Base-by-base conservation (phyloP, 2,113 vertebrate species). In the Dunckerocampus dactyliophorus region DNA sequence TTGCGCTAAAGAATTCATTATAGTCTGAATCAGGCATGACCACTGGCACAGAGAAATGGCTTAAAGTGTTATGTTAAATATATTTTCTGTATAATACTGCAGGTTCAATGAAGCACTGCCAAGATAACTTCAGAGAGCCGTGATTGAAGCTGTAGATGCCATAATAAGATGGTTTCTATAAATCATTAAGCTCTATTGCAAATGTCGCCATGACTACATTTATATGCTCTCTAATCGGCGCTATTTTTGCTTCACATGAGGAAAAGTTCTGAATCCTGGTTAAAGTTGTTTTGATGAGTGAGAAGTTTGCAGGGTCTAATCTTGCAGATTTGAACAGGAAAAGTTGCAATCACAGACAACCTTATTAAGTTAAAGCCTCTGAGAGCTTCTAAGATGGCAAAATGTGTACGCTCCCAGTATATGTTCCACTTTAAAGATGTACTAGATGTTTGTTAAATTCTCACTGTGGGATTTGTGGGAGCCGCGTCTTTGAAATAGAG, bases 401-500 rank as follows among this genome's bases (percentile, higher is more conserved):
- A 24, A 8, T 63, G 39, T 28, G 2, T 48, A 20, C 8, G n/a
- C 52, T 31, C 13, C 47, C 43, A 59, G 34, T 50, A 21, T 56
- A 53, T 72, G 43, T 70, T 63, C n/a, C 3, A 34, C 63, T 74
- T 66, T 76, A 71, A 83, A 76, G 66, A 72, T 42, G 17, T 37
- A 47, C 62, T 69, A 63, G 49, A 68, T 71, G 76, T 82, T 77
- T 79, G 75, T 76, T 74, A 80, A 69, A 72, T 72, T 80, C 71
- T 77, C 78, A 76, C 69, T 49, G 17, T 72, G 73, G 76, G 79
- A 82, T 79, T 83, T 79, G 81, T 65, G 81, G 69, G 34, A 51
- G 48, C 61, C 67, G 59, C 1, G 42, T 63, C 82, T 84, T 83
- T 85, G 83, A 88, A 85, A 83, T 76, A 45, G 75, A 81, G 83